phyloP scores from a whole-genome alignment of 1,140 invertebrate genomes.

The Glossosoma conforme region DNA sequence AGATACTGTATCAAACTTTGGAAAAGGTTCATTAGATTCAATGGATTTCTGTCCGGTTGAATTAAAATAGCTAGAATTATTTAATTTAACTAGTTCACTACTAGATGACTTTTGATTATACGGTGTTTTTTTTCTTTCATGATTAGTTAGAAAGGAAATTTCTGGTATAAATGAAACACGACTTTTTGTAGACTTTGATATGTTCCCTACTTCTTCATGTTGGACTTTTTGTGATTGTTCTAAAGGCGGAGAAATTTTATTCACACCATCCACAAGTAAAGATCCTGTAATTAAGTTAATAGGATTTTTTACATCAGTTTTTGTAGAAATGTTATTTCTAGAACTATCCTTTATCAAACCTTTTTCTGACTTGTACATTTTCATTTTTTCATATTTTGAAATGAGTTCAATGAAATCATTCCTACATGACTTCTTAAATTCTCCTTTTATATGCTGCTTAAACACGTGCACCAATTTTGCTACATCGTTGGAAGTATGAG shows the following conservation, averaged over 20 bases:
- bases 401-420: conserved; percentile 26
- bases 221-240: not conserved
- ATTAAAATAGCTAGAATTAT: too few relatives aligned
- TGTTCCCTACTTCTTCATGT: not conserved
- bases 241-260: not conserved
- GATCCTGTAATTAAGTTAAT: not conserved
- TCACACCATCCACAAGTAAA: too few relatives aligned
- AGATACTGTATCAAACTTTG: too few relatives aligned
- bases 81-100: too few relatives aligned
- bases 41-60: too few relatives aligned
- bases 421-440: conserved; percentile 24
- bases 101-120: too few relatives aligned
- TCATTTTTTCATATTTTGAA: conserved; percentile 18
- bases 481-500: conserved; percentile 10
- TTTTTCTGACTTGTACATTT: not conserved
- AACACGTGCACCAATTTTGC: conserved; percentile 15
- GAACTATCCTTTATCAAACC: not conserved
- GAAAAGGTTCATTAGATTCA: too few relatives aligned
- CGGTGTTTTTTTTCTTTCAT: too few relatives aligned
- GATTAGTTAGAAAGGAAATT: too few relatives aligned
- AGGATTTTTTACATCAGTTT: not conserved
- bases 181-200: too few relatives aligned
- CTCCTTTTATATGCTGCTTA: conserved; percentile 26
- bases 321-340: not conserved
- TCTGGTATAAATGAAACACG: too few relatives aligned